Evolutionary conservation across 2,797 vertebrate genomes (phyloP).

Genomic region (Anomalospiza imberbis): DNA sequence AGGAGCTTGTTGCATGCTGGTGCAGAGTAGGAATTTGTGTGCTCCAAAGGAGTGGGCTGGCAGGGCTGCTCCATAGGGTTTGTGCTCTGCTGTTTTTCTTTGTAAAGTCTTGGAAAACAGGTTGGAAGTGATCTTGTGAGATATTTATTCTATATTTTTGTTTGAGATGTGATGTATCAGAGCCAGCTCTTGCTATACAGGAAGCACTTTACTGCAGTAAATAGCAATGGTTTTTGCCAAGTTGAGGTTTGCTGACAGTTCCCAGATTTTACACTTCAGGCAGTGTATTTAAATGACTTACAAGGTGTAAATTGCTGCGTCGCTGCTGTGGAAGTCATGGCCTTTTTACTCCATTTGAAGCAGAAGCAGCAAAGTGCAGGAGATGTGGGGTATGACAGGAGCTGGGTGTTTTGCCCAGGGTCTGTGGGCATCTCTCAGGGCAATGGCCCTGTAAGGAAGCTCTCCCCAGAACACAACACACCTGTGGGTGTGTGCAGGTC

Average conservation of each 20-base stretch:
- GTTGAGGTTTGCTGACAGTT: background rate
- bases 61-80: background rate
- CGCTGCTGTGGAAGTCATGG: background rate
- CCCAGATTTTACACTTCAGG: conserved; percentile 16
- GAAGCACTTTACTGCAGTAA: background rate
- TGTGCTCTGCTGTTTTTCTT: background rate
- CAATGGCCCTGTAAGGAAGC: rapidly evolving
- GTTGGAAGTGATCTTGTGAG: background rate
- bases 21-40: background rate
- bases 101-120: background rate
- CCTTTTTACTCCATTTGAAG: background rate
- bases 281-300: background rate
- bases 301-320: background rate
- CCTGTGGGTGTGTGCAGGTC: background rate
- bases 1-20: background rate
- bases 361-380: background rate
- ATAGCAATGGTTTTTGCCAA: conserved; percentile 22
- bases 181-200: background rate
- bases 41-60: rapidly evolving
- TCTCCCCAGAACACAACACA: rapidly evolving
- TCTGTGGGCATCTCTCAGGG: background rate
- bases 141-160: background rate
- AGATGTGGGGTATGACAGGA: background rate
- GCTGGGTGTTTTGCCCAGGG: background rate
- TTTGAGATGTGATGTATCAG: background rate